phyloP scores from a whole-genome alignment of 2,888 invertebrate species.

The Ectemnius lituratus region DNA sequence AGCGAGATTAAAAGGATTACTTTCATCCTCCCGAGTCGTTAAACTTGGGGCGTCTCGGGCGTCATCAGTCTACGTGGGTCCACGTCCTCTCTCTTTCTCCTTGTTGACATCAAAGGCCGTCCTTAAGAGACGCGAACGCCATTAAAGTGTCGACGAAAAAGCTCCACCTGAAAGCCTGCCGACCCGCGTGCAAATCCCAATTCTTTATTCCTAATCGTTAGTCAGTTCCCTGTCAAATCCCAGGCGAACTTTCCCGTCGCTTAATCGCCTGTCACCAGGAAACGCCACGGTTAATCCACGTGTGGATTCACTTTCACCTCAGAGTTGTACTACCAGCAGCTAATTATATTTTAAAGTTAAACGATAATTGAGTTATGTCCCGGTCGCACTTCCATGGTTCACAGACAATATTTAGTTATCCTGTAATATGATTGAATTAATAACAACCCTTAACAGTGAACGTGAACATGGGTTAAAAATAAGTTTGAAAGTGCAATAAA shows the following conservation, averaged over 20 bases:
- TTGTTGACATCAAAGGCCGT: conserved; percentile 1
- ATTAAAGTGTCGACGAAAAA: conserved; percentile 17
- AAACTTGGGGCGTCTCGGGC: conserved; percentile 23
- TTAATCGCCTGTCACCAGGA: conserved; percentile 23
- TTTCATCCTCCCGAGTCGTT: conserved; percentile 35
- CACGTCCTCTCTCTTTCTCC: conserved; percentile 8
- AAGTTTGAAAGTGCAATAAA: too few species aligned
- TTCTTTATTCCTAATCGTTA: conserved; percentile 40
- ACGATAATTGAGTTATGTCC: too few species aligned
- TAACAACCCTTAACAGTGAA: too few species aligned
- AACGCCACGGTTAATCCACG: conserved; percentile 7
- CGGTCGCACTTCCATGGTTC: too few species aligned
- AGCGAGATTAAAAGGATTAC: conserved; percentile 39
- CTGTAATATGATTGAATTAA: too few species aligned
- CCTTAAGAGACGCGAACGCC: conserved; percentile 35
- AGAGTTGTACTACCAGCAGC: background rate
- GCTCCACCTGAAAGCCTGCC: conserved; percentile 7
- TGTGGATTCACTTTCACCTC: background rate
- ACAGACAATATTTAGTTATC: too few species aligned
- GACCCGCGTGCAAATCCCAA: conserved; percentile 16
- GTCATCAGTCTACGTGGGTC: conserved; percentile 30
- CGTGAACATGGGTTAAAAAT: too few species aligned
- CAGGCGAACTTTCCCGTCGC: background rate
- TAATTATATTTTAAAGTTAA: too few species aligned
- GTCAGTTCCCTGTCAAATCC: conserved; percentile 21